Percentiles rank a stretch among this genome's conserved stretches.
Evolutionary conservation across 2,888 invertebrate genomes (phyloP).

Genomic region (Sinhomidia bicolor): DNA sequence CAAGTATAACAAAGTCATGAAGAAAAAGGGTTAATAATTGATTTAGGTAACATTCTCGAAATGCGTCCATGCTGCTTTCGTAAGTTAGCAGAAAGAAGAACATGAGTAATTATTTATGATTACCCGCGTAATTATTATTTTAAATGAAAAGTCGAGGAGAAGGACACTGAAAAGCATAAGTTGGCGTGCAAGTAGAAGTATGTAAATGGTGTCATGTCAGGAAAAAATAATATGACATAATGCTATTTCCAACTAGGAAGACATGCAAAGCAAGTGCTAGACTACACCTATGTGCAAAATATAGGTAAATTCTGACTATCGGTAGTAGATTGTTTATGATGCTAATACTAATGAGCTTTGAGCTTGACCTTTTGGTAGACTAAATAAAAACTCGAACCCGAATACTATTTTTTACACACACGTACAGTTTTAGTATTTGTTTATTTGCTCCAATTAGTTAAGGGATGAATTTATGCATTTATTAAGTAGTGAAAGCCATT

Average conservation of each 20-base stretch:
- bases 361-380: not conserved
- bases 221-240: not conserved
- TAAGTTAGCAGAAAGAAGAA: not conserved
- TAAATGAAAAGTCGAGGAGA: not conserved
- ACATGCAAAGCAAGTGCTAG: too few relatives aligned
- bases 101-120: slow-evolving; percentile 35
- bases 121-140: slow-evolving; percentile 24
- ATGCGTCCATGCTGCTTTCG: not conserved
- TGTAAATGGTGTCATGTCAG: not conserved
- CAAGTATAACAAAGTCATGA: too few relatives aligned
- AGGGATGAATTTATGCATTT: too few relatives aligned
- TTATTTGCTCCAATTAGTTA: too few relatives aligned
- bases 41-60: not conserved
- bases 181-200: not conserved
- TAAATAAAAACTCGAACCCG: too few relatives aligned
- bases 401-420: too few relatives aligned
- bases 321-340: not conserved
- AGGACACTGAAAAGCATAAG: too few relatives aligned
- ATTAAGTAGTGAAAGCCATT: too few relatives aligned
- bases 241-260: not conserved
- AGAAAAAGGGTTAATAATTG: not conserved
- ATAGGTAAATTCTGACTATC: too few relatives aligned
- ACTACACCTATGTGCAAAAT: too few relatives aligned
- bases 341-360: not conserved
- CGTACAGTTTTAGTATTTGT: too few relatives aligned